phyloP scores from a whole-genome alignment of 1,140 invertebrate species.

The Colletes gigas region DNA sequence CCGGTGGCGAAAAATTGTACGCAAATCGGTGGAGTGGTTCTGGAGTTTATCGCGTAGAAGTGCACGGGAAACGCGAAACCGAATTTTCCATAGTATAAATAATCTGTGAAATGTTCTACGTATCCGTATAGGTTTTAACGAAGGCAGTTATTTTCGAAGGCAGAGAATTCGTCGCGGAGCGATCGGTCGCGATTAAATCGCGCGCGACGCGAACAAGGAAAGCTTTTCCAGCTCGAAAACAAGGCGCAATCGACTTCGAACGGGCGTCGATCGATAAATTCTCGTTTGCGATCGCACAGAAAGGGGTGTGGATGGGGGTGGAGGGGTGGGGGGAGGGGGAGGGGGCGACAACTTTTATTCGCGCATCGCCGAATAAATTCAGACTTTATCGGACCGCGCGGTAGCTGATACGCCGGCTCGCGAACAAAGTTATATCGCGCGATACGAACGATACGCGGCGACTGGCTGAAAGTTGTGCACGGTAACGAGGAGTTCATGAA shows the following conservation, averaged over 20 bases:
- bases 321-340: too few species aligned
- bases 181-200: too few species aligned
- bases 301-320: too few species aligned
- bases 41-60: too few species aligned
- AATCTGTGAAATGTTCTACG: too few species aligned
- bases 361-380: conserved; percentile 11
- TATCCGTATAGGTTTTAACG: too few species aligned
- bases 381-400: background rate
- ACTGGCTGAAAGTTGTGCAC: background rate
- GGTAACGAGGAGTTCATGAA: conserved; percentile 24
- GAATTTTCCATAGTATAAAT: too few species aligned
- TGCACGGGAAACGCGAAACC: too few species aligned
- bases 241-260: background rate
- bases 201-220: background rate
- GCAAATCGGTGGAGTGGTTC: too few species aligned
- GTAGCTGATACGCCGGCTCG: background rate
- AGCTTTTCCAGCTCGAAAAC: background rate
- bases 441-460: background rate
- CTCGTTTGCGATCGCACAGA: background rate
- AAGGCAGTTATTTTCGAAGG: too few species aligned
- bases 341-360: conserved; percentile 9
- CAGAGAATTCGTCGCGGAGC: too few species aligned
- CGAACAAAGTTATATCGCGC: background rate
- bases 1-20: too few species aligned
- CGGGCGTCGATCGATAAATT: background rate